A percentile compares a stretch with the other conserved stretches of the same genome.
These are phyloP conservation scores for Barypeithes pellucidus DNA, from an alignment of 2,888 invertebrate genomes.

Conservation along the genomic window DNA sequence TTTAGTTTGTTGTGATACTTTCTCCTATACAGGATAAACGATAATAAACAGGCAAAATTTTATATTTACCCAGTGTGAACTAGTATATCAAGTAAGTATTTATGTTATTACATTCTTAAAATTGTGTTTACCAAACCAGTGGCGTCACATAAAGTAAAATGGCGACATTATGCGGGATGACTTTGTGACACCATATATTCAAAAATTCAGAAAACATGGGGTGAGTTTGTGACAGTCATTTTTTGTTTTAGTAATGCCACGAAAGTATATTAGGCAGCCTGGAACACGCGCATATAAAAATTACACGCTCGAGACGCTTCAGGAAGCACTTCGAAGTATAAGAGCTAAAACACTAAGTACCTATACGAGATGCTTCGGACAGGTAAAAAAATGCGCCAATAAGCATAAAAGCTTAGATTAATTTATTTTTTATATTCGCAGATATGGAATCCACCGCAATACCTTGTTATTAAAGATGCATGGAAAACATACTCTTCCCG, in stretches of 20 bases:
- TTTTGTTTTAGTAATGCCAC: constrained; percentile 1
- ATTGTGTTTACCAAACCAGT: constrained; percentile 4
- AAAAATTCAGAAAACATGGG: neutral
- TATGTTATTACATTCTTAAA: neutral
- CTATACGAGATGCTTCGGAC: constrained; percentile 13
- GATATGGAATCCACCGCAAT: constrained; percentile 26
- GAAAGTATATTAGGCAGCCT: neutral
- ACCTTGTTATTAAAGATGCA: neutral
- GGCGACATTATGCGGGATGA: neutral
- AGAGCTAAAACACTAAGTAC: constrained; percentile 15
- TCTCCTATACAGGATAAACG: constrained; percentile 1
- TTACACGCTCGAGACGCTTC: constrained; percentile 3
- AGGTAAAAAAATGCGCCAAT: constrained; percentile 17
- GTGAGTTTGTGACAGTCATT: neutral
- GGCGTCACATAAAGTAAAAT: constrained; percentile 9
- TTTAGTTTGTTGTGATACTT: constrained; percentile 1
- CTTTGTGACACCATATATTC: constrained; percentile 5
- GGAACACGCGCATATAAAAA: neutral
- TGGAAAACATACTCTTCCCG: neutral
- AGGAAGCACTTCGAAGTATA: constrained; percentile 24
- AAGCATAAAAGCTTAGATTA: constrained; percentile 15
- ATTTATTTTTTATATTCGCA: constrained; percentile 22
- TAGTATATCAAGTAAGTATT: constrained; percentile 1
- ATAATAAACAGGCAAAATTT: constrained; percentile 4
- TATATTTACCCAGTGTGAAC: neutral